These are phyloP conservation scores for Lichenostomus cassidix DNA, from an alignment of 2,113 vertebrate species.

Conservation along the genomic window DNA sequence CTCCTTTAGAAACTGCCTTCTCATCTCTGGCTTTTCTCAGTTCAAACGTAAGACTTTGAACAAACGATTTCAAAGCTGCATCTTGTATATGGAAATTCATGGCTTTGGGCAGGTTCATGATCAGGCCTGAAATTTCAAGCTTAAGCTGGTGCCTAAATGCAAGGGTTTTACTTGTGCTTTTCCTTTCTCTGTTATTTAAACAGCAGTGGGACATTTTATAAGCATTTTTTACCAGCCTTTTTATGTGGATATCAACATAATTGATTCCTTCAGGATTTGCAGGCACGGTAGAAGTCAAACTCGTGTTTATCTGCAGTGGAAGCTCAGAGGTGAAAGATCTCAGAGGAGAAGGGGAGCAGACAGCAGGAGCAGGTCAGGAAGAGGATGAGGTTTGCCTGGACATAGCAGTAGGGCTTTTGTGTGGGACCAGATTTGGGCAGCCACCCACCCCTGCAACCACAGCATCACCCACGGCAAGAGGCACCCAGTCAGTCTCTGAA, in stretches of 20 bases:
- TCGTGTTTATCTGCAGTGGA: background rate
- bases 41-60: background rate
- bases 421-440: background rate
- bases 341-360: background rate
- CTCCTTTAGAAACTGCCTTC: background rate
- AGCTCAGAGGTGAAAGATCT: background rate
- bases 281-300: background rate
- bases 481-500: background rate
- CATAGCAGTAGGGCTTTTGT: background rate
- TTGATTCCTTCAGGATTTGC: background rate
- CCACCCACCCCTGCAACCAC: background rate
- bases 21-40: background rate
- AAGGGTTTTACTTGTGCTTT: background rate
- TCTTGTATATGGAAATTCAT: slow-evolving; percentile 19
- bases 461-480: background rate
- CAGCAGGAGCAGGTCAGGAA: background rate
- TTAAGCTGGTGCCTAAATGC: background rate
- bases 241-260: fast-evolving
- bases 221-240: background rate
- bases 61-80: slow-evolving; percentile 7
- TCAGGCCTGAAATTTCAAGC: background rate
- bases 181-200: background rate
- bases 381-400: background rate
- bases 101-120: background rate
- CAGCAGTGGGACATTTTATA: background rate